phyloP scores from a whole-genome alignment of 30 jellyfish, hydroid and myxozoan species.

The Cassiopea andromeda region DNA sequence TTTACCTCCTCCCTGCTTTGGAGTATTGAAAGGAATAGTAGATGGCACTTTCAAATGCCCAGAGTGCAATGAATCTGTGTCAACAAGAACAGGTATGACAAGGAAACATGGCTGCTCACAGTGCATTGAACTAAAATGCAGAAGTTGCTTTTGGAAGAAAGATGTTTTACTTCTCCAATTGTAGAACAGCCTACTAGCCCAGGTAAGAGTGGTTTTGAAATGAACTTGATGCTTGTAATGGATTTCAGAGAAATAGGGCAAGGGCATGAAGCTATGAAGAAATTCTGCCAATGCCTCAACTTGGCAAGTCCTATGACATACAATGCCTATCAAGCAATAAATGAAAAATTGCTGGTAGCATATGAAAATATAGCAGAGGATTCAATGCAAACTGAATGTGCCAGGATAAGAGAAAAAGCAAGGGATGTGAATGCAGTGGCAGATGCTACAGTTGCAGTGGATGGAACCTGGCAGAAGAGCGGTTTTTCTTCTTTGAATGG shows the following conservation, averaged over 20 bases:
- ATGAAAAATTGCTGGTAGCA: conserved; percentile 2
- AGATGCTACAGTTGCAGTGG: conserved; percentile 18
- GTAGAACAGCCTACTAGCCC: conserved; percentile 34
- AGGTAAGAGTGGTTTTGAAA: neutral
- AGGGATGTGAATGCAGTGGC: conserved; percentile 10
- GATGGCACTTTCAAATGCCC: neutral
- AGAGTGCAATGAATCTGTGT: conserved; percentile 1
- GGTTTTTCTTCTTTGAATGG: conserved; percentile 36
- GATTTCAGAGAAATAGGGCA: conserved; percentile 53
- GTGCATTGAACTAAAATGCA: neutral
- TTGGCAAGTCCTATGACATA: conserved; percentile 50
- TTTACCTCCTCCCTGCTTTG: neutral
- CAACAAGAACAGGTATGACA: neutral
- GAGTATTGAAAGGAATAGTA: neutral
- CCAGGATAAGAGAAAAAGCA: conserved; percentile 7
- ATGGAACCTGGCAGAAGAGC: conserved; percentile 21
- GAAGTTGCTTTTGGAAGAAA: conserved; percentile 12
- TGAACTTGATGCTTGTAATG: conserved; percentile 38
- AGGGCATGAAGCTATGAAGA: conserved; percentile 65
- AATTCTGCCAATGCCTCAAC: conserved; percentile 30
- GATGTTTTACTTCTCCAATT: conserved; percentile 2
- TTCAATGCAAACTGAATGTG: neutral
- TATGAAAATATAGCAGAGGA: neutral
- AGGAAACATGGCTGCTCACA: neutral
- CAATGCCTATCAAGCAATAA: conserved; percentile 20